Evolutionary conservation across 2,113 vertebrate species (phyloP), one percentile per base, ranked within the genome.

Genomic region (Apteryx owenii): DNA sequence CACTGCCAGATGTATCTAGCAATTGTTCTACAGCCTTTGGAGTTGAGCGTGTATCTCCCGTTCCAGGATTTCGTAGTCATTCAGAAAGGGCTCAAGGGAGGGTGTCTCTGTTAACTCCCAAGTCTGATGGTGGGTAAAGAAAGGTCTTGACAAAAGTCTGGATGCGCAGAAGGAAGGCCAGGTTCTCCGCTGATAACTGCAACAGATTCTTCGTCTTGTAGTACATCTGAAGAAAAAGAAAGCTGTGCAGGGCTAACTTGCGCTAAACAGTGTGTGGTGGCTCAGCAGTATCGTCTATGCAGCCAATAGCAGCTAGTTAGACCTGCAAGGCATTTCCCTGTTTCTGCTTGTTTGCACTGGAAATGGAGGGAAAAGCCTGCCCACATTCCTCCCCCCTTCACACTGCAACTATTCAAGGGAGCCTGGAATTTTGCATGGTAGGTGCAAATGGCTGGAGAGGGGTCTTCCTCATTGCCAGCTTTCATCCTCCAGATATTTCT

Each of bases 361-460:
- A 87, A 85, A 36, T 22, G 13, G 20, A 70, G 38, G 44, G 61
- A 3, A 82, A 93, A 80, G 28, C 18, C 81, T 91, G 40, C 36
- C 36, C 13, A 0, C 17, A 2, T 91, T 81, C 29, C 50, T 79
- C 7, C 56, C 23, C 19, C 15, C 0, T 0, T 66, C 31, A 21
- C 5, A 3, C 33, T 44, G 26, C 51, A 62, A 23, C 25, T 79
- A 4, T 26, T 54, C 60, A 33, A 29, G 72, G 70, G 65, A 68
- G 16, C 23, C 72, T 68, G 33, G 78, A 88, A 33, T 82, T 91
- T 56, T 4, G 1, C 17, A 0, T 4, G 25, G 2, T 61, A 26
- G 22, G 18, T 80, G 33, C 0, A 0, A 84, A 36, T 22, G 53
- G 12, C 53, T 70, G 50, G 54, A 87, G 40, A 51, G 56, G 13